Evolutionary conservation across 2,797 vertebrate genomes (phyloP), one percentile per base, ranked within the genome.

Genomic region (Scarus forsteni): DNA sequence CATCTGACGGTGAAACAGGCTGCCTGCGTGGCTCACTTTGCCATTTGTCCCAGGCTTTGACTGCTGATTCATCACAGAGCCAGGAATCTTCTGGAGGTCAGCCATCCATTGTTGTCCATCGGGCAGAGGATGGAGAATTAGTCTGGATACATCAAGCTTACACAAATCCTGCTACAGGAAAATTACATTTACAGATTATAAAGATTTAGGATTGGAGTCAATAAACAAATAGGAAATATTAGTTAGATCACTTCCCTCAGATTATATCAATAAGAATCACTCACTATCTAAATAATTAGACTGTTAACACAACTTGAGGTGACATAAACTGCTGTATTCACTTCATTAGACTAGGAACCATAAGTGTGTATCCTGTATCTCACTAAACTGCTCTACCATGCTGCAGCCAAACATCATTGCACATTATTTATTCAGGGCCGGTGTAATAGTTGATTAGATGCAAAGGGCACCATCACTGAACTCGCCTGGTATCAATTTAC

Each of bases 21-120:
- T n/a, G 66, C 42, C 63, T 63, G 73, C 19, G 81, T 80, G 84
- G 85, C 70, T 85, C 85, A 78, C 89, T 92, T 94, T 94, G 92
- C 92, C 54, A 54, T 77, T 70, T 83, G 89, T 80, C 88, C 27
- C 89, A 48, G 92, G 88, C 92, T 88, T 84, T 86, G 93, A 91
- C 89, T 93, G 93, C 94, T 93, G 92, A 92, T 92, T 95, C 93
- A 88, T 94, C 93, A 94, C 90, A 88, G 92, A 90, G 90, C 88
- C 75, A 87, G 75, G 85, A 90, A 93, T 93, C 93, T 92, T 86
- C 88, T 85, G 85, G 86, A 85, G 89, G 90, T 92, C 75, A 77
- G 56, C 55, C 65, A 53, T 83, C 67, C 60, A 56, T 74, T 77
- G 48, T 74, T 79, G 60, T 64, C 68, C 15, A 58, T 69, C 75